A percentile compares a stretch with the other conserved stretches of the same genome.
Evolutionary conservation across 2,113 vertebrate genomes (phyloP).

Genomic region (Scophthalmus maximus): DNA sequence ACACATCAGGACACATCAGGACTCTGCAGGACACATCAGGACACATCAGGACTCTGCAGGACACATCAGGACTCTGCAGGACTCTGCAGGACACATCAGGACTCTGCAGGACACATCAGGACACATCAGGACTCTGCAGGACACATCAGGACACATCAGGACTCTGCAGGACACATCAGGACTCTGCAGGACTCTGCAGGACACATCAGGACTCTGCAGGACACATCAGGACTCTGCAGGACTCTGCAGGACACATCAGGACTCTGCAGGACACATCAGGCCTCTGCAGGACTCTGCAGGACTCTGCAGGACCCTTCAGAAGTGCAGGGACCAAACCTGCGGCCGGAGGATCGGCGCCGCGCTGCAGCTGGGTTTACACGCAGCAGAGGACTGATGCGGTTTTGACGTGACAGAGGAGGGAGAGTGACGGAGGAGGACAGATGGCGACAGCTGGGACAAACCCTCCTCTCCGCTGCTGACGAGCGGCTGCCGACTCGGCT

Average conservation of each 20-base stretch:
- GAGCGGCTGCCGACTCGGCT: too few relatives aligned
- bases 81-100: too few relatives aligned
- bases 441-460: conserved; percentile 51
- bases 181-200: too few relatives aligned
- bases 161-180: too few relatives aligned
- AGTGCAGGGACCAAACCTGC: not conserved
- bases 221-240: not conserved
- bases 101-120: too few relatives aligned
- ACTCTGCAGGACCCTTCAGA: too few relatives aligned
- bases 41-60: too few relatives aligned
- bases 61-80: too few relatives aligned
- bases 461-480: conserved; percentile 27
- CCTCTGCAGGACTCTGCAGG: not conserved
- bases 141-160: too few relatives aligned
- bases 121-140: too few relatives aligned
- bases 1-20: not conserved
- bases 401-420: conserved; percentile 26
- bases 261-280: not conserved
- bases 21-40: not conserved
- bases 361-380: conserved; percentile 14
- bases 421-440: conserved; percentile 42
- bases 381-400: conserved; percentile 34
- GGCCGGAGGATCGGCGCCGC: not conserved
- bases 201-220: too few relatives aligned
- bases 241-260: not conserved